phyloP scores from a whole-genome alignment of 2,888 invertebrate species.

The Drosophila kambysellisi region DNA sequence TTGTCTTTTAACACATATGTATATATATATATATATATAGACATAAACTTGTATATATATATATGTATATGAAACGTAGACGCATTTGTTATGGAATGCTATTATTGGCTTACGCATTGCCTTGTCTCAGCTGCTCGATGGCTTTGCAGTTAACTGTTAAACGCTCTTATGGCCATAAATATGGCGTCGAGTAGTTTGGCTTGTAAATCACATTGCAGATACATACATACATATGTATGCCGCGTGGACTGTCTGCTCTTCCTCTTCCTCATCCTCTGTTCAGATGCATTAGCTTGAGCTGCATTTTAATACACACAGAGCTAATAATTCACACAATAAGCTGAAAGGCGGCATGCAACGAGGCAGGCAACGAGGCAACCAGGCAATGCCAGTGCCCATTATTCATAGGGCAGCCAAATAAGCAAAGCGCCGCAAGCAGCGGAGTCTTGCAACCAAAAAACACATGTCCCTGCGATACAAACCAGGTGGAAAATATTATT shows the following conservation, averaged over 20 bases:
- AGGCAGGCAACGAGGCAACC: constrained; percentile 6
- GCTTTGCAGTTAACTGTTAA: constrained; percentile 47
- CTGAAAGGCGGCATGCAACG: constrained; percentile 42
- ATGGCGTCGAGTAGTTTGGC: constrained; percentile 44
- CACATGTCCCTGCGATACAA: constrained; percentile 52
- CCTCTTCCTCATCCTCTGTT: background rate
- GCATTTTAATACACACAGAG: constrained; percentile 78
- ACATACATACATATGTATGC: too few relatives aligned
- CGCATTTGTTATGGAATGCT: constrained; percentile 16
- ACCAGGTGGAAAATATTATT: constrained; percentile 40
- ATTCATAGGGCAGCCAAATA: constrained; percentile 65
- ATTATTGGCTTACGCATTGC: constrained; percentile 27
- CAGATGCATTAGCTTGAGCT: constrained; percentile 73
- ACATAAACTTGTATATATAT: background rate
- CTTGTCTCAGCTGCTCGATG: constrained; percentile 27
- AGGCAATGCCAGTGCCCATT: constrained; percentile 55
- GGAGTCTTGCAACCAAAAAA: constrained; percentile 36
- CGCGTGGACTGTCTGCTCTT: constrained; percentile 32
- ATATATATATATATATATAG: background rate
- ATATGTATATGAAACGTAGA: background rate
- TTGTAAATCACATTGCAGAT: constrained; percentile 75
- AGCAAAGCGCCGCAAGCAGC: constrained; percentile 15
- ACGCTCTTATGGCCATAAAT: constrained; percentile 51
- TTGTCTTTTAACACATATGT: constrained; percentile 1
- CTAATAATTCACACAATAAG: constrained; percentile 78